phyloP scores from a whole-genome alignment of 2,888 invertebrate species.

The Drosophila acutilabella region DNA sequence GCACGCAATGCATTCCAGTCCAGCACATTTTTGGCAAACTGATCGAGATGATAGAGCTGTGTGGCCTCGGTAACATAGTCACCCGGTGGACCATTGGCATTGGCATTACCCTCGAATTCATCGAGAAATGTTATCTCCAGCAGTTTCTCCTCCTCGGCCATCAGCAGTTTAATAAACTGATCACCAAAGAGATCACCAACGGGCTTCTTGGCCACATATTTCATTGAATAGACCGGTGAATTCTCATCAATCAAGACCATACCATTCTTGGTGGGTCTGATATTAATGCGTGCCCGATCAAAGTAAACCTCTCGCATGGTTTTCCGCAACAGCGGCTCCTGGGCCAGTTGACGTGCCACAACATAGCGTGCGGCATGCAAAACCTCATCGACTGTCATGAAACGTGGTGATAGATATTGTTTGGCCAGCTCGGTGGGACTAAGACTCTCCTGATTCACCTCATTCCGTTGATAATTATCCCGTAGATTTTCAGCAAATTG shows the following conservation, averaged over 20 bases:
- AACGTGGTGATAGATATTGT: conserved; percentile 89
- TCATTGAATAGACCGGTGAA: conserved; percentile 94
- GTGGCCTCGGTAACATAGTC: conserved; percentile 96
- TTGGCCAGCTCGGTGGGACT: conserved; percentile 93
- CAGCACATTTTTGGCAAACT: conserved; percentile 96
- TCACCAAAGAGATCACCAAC: conserved; percentile 95
- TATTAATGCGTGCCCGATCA: conserved; percentile 93
- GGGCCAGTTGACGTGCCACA: conserved; percentile 96
- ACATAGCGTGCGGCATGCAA: conserved; percentile 96
- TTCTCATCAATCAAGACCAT: conserved; percentile 97
- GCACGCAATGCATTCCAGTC: conserved; percentile 97
- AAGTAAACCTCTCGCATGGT: conserved; percentile 94
- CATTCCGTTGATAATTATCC: conserved; percentile 97
- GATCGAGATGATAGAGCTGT: conserved; percentile 90
- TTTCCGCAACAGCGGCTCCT: conserved; percentile 95
- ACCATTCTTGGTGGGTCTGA: conserved; percentile 95
- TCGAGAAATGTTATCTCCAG: conserved; percentile 91
- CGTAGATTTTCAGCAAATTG: conserved; percentile 98
- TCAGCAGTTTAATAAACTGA: conserved; percentile 93
- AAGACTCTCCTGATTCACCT: conserved; percentile 96
- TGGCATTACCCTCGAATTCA: conserved; percentile 90
- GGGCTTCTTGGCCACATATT: conserved; percentile 96
- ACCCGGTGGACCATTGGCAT: conserved; percentile 86
- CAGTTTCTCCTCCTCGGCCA: conserved; percentile 93
- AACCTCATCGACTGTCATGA: conserved; percentile 91